phyloP scores from a whole-genome alignment of 2,797 vertebrate genomes.

The Hoplostethus mediterraneus region DNA sequence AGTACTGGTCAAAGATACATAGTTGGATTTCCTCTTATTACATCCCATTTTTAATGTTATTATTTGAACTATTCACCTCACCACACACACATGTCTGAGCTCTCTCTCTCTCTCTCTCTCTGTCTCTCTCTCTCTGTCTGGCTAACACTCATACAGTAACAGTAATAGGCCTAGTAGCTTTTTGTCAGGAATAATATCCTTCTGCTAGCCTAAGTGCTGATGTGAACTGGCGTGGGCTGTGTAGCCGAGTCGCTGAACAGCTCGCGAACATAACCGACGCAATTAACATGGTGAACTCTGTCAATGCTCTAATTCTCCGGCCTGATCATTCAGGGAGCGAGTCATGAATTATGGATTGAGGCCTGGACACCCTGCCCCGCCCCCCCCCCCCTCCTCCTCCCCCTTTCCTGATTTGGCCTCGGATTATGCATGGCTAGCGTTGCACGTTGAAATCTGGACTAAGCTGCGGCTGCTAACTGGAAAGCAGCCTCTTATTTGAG shows the following conservation, averaged over 20 bases:
- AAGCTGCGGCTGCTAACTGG: slow-evolving; percentile 21
- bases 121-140: slow-evolving; percentile 3
- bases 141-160: slow-evolving; percentile 26
- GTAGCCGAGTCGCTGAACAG: slow-evolving; percentile 29
- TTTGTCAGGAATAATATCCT: slow-evolving; percentile 67
- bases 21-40: background rate
- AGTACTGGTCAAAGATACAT: background rate
- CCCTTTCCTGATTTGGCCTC: slow-evolving; percentile 20
- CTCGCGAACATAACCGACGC: slow-evolving; percentile 45
- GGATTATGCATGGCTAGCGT: slow-evolving; percentile 18
- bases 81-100: background rate
- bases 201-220: slow-evolving; percentile 31
- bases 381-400: background rate
- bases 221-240: slow-evolving; percentile 44
- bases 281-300: slow-evolving; percentile 76
- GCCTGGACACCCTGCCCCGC: slow-evolving; percentile 45
- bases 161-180: slow-evolving; percentile 51
- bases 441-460: slow-evolving; percentile 13
- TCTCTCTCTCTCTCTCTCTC: background rate
- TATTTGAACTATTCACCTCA: background rate
- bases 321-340: slow-evolving; percentile 50
- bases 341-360: slow-evolving; percentile 80
- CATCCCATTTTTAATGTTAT: background rate
- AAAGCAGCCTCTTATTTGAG: slow-evolving; percentile 38
- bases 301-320: slow-evolving; percentile 62